Evolutionary conservation across 2,888 invertebrate genomes (phyloP), one percentile per base, ranked within the genome.

Genomic region (Ennomos quercinarius): DNA sequence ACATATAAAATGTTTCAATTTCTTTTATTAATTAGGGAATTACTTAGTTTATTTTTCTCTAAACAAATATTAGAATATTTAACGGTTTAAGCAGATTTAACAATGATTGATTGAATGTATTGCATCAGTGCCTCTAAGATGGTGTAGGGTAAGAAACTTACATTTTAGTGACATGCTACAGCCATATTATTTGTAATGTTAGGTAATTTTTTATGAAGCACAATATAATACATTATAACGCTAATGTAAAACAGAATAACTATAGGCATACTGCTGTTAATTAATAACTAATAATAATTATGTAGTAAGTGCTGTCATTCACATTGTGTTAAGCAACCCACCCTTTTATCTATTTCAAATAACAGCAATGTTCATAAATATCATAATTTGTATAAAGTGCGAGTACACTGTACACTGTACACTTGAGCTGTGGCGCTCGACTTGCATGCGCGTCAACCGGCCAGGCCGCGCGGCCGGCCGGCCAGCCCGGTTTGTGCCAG

Each of bases 111-210:
- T 10, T 57, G 10, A 9, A 36, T 11, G n/a, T 39, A 42, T 34
- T 12, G 12, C 37, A 35, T 53, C 40, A 40, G 52, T 58, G 58
- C 54, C 49, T 59, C 59, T 44, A 46, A 36, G 50, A 43, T 27
- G 10, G 41, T 13, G 41, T 42, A 40, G 13, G 40, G 42, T 43
- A 36, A 46, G 13, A 9, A 10, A 46, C 36, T 10, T n/a, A n/a
- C n/a, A n/a, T n/a, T n/a, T n/a, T n/a, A n/a, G 34, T 49, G 49
- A 44, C 59, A 49, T 41, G 59, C 13, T 49, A 39, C 12, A 40
- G 59, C 59, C 59, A 59, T 59, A 59, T 59, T 50, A 17, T 45
- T 49, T 51, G 59, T 67, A 67, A 57, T 60, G 43, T 57, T 53
- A 37, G 48, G 48, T 40, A 44, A n/a, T 54, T 27, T 9, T 17